Conservation (phyloP, 2,797 vertebrate species). For the Spheniscus humboldti region DNA sequence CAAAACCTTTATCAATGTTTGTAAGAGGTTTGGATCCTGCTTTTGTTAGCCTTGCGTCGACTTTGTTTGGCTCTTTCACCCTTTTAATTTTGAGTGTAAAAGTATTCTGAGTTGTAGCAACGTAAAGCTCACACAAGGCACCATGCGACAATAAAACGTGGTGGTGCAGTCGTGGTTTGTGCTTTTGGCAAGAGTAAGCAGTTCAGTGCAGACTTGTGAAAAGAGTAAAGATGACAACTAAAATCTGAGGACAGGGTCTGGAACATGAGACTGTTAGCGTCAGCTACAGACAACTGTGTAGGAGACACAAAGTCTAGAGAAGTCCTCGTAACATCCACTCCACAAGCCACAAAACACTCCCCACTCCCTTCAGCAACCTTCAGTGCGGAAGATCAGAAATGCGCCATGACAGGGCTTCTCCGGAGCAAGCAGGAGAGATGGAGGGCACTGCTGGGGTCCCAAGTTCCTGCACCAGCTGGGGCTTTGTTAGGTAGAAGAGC, state of each 20-base stretch:
- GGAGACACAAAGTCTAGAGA: slow-evolving; percentile 55
- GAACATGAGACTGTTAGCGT: slow-evolving; percentile 42
- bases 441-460: neutral
- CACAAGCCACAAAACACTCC: neutral
- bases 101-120: neutral
- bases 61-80: neutral
- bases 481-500: neutral
- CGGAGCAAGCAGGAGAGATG: neutral
- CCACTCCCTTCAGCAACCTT: neutral
- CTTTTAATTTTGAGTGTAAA: neutral
- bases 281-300: slow-evolving; percentile 45
- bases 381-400: neutral
- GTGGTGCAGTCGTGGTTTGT: neutral
- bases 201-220: neutral
- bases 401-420: neutral
- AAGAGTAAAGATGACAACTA: neutral
- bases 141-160: neutral
- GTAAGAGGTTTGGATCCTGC: neutral
- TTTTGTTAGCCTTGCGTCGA: neutral
- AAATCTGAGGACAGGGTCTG: slow-evolving; percentile 30
- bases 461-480: rapidly evolving
- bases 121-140: neutral
- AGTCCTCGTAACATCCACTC: neutral
- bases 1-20: neutral
- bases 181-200: neutral